Base-by-base conservation (phyloP, 2,113 vertebrate species). In the Trematomus loennbergii region DNA sequence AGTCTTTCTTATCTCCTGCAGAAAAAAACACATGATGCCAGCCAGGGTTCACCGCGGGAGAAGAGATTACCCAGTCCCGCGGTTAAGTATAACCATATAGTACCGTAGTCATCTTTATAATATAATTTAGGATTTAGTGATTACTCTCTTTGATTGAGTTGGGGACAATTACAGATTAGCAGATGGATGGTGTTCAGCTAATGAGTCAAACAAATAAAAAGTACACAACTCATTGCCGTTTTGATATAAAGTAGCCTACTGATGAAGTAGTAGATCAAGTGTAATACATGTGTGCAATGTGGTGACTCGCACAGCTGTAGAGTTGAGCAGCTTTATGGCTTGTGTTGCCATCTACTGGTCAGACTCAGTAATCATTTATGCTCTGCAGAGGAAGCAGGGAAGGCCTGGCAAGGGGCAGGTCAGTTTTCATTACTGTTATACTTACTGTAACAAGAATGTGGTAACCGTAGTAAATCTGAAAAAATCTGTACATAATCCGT, bases 281-380 rank as follows among this genome's bases (percentile, higher is more conserved):
- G 36, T 40, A 40, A 40, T 7, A 40, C 36, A 1, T 5, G 7
- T 55, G 13, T 10, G 11, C 46, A 2, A 8, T 40, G 0, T 8
- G 9, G 29, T 13, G 25, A 33, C 36, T 58, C 62, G 2, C 11
- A 8, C 4, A 3, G 43, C 20, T 40, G 43, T 4, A 9, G 1
- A 17, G 29, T 33, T 49, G 15, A 74, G 64, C 48, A 20, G 57
- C n/a, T 60, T 25, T 6, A 7, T 22, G 49, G 60, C 15, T 54
- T 0, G 0, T 74, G 57, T 54, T 22, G 69, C 81, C 86, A 78
- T 36, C 86, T 88, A 62, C 57, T 78, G 86, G 61, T 1, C 9
- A 13, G 5, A 16, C 5, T 25, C 9, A 16, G 20, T 9, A 20
- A 20, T 33, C 4, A 16, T 45, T 1, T 4, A 22, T 22, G 15